Evolutionary conservation across 2,888 invertebrate species (phyloP), one percentile per base, ranked within the genome.

Genomic region (Dicroscelio sp.): DNA sequence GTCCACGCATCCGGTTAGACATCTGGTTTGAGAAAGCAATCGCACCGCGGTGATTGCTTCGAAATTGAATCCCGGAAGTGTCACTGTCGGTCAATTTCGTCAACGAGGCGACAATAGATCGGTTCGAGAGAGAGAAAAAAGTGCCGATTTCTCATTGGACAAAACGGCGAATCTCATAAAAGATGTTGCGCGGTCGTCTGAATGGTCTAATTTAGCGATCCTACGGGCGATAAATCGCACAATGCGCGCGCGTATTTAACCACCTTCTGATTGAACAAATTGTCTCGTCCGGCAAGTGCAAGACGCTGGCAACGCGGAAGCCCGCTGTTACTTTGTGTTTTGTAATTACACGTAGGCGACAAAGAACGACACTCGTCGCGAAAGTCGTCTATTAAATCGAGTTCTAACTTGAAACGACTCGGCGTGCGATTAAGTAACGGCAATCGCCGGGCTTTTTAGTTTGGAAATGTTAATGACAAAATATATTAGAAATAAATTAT

Each of bases 241-340:
- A 90, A 90, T 87, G 82, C 84, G 91, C 92, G 91, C 87, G 94
- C 93, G 93, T 94, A 95, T 95, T 95, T 95, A 94, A 95, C 93
- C 96, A 96, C 95, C 96, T 96, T 96, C 95, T 96, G 95, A 96
- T 96, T 96, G 96, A 95, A 93, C 96, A 96, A 96, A 96, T 96
- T 96, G 96, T 96, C 96, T 95, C 96, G 96, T 96, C 96, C 96
- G 96, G 96, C 94, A 95, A 94, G 89, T 91, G 90, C 86, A 93
- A 93, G 92, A 93, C 91, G 67, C 82, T 90, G 89, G n/a, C 65
- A 78, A 92, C 86, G 84, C 82, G 90, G 80, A 90, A 92, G 86
- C 12, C 27, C 79, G 58, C 76, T 65, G 80, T 86, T 80, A 88
- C 76, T 84, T 87, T 86, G 75, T 78, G 73, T 85, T 65, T 83